Evolutionary conservation across 2,888 invertebrate species (phyloP).

Genomic region (Biston stratarius): DNA sequence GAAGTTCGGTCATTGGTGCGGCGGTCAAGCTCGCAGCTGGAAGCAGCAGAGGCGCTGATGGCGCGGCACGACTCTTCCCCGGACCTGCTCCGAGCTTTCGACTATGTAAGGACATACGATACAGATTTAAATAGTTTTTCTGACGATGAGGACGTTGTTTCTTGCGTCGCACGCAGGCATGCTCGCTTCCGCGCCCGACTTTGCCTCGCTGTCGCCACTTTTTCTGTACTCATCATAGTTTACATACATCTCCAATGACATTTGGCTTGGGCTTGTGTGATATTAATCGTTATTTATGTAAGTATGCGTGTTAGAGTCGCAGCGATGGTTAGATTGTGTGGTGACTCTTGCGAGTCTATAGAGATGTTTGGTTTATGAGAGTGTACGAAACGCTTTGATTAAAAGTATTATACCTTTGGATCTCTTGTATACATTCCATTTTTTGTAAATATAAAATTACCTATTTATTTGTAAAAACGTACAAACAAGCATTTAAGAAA

Average conservation of each 20-base stretch:
- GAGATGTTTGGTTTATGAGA: constrained; percentile 10
- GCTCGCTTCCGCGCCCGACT: constrained; percentile 75
- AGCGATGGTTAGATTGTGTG: constrained; percentile 74
- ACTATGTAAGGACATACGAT: constrained; percentile 84
- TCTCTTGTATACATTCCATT: constrained; percentile 57
- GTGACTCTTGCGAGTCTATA: constrained; percentile 15
- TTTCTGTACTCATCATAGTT: constrained; percentile 81
- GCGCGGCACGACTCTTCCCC: constrained; percentile 79
- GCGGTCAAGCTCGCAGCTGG: constrained; percentile 88
- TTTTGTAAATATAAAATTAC: constrained; percentile 24
- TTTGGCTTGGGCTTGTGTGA: constrained; percentile 79
- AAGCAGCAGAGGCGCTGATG: constrained; percentile 87
- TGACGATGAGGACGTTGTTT: constrained; percentile 59
- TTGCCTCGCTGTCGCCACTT: constrained; percentile 81
- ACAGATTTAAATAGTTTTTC: constrained; percentile 73
- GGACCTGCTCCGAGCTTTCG: constrained; percentile 79
- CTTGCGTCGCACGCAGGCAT: constrained; percentile 62
- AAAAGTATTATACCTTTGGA: constrained; percentile 41
- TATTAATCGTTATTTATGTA: constrained; percentile 76
- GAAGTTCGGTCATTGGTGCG: constrained; percentile 88
- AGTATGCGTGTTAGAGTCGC: constrained; percentile 71
- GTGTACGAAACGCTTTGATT: constrained; percentile 16
- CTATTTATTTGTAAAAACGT: constrained; percentile 24
- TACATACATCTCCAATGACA: constrained; percentile 83
- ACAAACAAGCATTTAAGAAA: constrained; percentile 42